Base-by-base conservation (phyloP, 2,888 invertebrate species). In the Anticlea derivata region DNA sequence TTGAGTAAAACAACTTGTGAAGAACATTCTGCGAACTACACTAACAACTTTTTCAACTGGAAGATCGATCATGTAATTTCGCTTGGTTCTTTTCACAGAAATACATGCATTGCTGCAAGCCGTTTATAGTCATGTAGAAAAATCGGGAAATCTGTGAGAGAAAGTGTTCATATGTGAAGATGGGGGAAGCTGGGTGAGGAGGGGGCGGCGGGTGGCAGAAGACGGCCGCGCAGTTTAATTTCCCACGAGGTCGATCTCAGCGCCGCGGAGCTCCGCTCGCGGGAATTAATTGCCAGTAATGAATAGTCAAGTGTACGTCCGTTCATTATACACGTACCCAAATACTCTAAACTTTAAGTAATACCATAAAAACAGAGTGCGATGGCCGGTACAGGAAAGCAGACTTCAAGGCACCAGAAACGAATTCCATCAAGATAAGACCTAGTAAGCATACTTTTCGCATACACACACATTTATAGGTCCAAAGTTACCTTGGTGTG, bases 241-340 rank as follows among this genome's bases (percentile, higher is more conserved):
- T 90, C 90, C 90, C 90, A 88, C 86, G 90, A 90, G 90, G 89
- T 88, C 89, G 87, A 89, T 90, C 90, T 89, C 86, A 76, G 86
- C 81, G 85, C 84, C 85, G 83, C 83, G 80, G 79, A 81, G 86
- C 86, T 73, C 84, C 81, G 80, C 89, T 85, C 89, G 89, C 86
- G 89, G 90, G 90, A 89, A 86, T 90, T 90, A 89, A 90, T 88
- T 89, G 89, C 87, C 80, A 86, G 86, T 88, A 90, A 90, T 90
- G 90, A 90, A 89, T 90, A 90, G 89, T 83, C 88, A 84, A 89
- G 89, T 86, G 87, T 86, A 81, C 84, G 78, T 78, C 83, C 78
- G 83, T 86, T 89, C 87, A 90, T 90, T 89, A 88, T 84, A 53
- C 34, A 44, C 26, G 26, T 38, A 39, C 44, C 48, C 34, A 53